Percentiles rank a stretch among this genome's conserved stretches.
Evolutionary conservation across 2,888 invertebrate species (phyloP).

Genomic region (Drosophila mercatorum): DNA sequence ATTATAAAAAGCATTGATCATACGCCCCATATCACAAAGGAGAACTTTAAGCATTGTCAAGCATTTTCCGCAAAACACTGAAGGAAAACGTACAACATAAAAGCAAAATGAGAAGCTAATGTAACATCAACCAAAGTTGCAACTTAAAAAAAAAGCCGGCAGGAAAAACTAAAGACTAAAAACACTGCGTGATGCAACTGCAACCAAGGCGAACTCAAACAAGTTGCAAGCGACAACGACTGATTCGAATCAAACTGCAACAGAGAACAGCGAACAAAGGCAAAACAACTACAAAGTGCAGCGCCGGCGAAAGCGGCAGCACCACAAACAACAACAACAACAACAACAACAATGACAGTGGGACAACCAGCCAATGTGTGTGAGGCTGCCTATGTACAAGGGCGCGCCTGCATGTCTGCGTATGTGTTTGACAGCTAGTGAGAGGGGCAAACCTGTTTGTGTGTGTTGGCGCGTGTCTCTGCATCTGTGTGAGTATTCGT

Average conservation of each 20-base stretch:
- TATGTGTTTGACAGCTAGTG: slow-evolving; percentile 37
- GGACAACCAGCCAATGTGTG: slow-evolving; percentile 74
- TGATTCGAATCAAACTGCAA: slow-evolving; percentile 35
- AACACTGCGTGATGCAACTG: slow-evolving; percentile 52
- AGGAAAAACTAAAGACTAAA: slow-evolving; percentile 11
- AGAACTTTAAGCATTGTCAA: slow-evolving; percentile 51
- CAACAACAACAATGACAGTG: slow-evolving; percentile 17
- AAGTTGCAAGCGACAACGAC: slow-evolving; percentile 40
- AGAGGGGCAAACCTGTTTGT: slow-evolving; percentile 44
- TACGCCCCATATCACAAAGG: slow-evolving; percentile 41
- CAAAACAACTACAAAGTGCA: slow-evolving; percentile 61
- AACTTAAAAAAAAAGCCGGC: slow-evolving; percentile 29
- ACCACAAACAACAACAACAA: slow-evolving; percentile 24
- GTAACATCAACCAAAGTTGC: not conserved
- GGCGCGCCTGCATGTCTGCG: slow-evolving; percentile 55
- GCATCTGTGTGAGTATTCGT: not conserved
- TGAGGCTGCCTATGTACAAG: slow-evolving; percentile 75
- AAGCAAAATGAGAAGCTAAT: not conserved
- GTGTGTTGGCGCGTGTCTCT: slow-evolving; percentile 16
- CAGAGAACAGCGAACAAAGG: slow-evolving; percentile 41
- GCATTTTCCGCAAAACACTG: slow-evolving; percentile 11
- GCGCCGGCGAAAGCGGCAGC: slow-evolving; percentile 43
- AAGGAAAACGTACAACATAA: slow-evolving; percentile 16
- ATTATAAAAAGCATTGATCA: slow-evolving; percentile 18
- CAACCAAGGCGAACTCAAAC: slow-evolving; percentile 54